These are phyloP conservation scores for Drosophila multiciliata DNA, from an alignment of 2,888 invertebrate species.

Conservation along the genomic window DNA sequence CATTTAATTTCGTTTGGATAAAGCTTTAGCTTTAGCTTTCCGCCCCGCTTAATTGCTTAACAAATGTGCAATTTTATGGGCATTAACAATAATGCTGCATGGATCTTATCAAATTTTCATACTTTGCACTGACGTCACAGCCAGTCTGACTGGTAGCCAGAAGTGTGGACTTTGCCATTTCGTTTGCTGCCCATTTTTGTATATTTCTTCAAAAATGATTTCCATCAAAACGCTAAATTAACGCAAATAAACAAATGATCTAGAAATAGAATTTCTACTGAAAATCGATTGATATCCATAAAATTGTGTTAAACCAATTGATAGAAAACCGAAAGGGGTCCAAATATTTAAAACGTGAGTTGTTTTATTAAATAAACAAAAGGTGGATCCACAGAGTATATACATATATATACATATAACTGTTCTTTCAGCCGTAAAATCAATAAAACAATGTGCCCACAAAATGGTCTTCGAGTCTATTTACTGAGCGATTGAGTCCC, in stretches of 20 bases:
- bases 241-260: conserved; percentile 67
- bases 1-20: conserved; percentile 58
- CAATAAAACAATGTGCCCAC: conserved; percentile 59
- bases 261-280: conserved; percentile 65
- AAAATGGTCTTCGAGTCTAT: conserved; percentile 50
- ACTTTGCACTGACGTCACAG: conserved; percentile 59
- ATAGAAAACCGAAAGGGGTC: conserved; percentile 51
- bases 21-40: conserved; percentile 50
- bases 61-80: conserved; percentile 22
- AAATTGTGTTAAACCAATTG: conserved; percentile 49
- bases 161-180: conserved; percentile 49
- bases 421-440: conserved; percentile 41
- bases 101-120: conserved; percentile 37
- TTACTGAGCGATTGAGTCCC: conserved; percentile 21
- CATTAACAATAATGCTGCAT: conserved; percentile 24
- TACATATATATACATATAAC: not conserved
- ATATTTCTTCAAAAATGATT: conserved; percentile 59
- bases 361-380: conserved; percentile 50
- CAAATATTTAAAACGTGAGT: conserved; percentile 58
- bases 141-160: conserved; percentile 40
- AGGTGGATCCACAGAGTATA: conserved; percentile 11
- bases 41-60: conserved; percentile 48
- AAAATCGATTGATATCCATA: conserved; percentile 56
- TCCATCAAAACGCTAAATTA: conserved; percentile 69
- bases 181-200: conserved; percentile 27